These are phyloP conservation scores for Nomada ruficornis DNA, from an alignment of 2,888 invertebrate genomes.

Conservation along the genomic window DNA sequence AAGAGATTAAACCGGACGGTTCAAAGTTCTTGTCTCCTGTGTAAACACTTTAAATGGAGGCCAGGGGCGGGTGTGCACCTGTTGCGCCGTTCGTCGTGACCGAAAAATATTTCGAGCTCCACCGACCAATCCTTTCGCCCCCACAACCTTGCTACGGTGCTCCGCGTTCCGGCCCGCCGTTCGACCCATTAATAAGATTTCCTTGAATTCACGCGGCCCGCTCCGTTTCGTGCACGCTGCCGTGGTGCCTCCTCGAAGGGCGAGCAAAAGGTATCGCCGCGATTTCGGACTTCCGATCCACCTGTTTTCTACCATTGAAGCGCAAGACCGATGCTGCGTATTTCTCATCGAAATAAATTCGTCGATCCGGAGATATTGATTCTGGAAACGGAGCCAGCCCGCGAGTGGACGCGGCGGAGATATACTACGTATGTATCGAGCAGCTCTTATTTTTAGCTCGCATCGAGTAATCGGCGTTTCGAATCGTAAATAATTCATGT, in stretches of 20 bases:
- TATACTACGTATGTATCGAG: neutral
- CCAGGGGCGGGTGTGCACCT: slow-evolving; percentile 68
- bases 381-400: too few relatives aligned
- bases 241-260: neutral
- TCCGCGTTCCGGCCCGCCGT: neutral
- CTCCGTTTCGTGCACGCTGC: neutral
- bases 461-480: slow-evolving; percentile 3
- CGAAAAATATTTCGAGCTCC: slow-evolving; percentile 72
- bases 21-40: slow-evolving; percentile 74
- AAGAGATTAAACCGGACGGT: slow-evolving; percentile 74
- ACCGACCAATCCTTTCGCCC: slow-evolving; percentile 27
- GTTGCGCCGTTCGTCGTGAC: slow-evolving; percentile 61
- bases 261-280: too few relatives aligned
- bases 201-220: neutral
- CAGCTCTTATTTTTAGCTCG: neutral
- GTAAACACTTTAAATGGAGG: slow-evolving; percentile 74
- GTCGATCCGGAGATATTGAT: neutral
- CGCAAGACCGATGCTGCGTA: neutral
- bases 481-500: slow-evolving; percentile 6
- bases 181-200: neutral
- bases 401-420: neutral
- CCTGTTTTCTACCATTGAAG: too few relatives aligned
- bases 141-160: neutral
- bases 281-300: too few relatives aligned
- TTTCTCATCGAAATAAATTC: neutral